Evolutionary conservation across 2,797 vertebrate species (phyloP).

Genomic region (Pangasius macronema): DNA sequence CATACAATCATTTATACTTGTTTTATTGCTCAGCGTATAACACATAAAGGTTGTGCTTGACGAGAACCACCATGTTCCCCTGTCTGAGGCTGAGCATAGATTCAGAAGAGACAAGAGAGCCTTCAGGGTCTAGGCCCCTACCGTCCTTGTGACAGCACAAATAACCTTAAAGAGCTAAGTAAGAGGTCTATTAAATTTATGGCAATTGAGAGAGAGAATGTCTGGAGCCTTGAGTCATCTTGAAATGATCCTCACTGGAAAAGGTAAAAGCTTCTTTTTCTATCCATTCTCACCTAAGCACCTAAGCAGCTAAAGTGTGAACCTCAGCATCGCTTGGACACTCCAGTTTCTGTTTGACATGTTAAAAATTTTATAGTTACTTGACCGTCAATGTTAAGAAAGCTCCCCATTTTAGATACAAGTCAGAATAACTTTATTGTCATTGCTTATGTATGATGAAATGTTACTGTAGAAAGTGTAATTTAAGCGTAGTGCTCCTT

Average conservation of each 20-base stretch:
- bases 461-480: not conserved
- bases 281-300: conserved; percentile 8
- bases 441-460: not conserved
- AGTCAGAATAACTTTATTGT: not conserved
- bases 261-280: not conserved
- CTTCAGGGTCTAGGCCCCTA: conserved; percentile 2
- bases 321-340: not conserved
- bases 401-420: not conserved
- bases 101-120: conserved; percentile 24
- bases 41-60: conserved; percentile 34
- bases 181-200: conserved; percentile 42
- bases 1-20: not conserved
- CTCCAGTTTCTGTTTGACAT: not conserved
- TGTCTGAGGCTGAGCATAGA: not conserved
- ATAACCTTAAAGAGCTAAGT: conserved; percentile 41
- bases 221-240: conserved; percentile 44
- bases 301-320: conserved; percentile 18
- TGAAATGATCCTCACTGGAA: conserved; percentile 47
- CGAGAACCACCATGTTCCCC: not conserved
- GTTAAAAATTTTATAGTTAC: not conserved
- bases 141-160: conserved; percentile 42
- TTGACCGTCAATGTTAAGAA: not conserved
- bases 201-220: conserved; percentile 14
- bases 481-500: no score
- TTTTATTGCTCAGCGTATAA: not conserved